These are phyloP conservation scores for Oncorhynchus gorbuscha DNA, from an alignment of 2,113 vertebrate species.

Conservation along the genomic window DNA sequence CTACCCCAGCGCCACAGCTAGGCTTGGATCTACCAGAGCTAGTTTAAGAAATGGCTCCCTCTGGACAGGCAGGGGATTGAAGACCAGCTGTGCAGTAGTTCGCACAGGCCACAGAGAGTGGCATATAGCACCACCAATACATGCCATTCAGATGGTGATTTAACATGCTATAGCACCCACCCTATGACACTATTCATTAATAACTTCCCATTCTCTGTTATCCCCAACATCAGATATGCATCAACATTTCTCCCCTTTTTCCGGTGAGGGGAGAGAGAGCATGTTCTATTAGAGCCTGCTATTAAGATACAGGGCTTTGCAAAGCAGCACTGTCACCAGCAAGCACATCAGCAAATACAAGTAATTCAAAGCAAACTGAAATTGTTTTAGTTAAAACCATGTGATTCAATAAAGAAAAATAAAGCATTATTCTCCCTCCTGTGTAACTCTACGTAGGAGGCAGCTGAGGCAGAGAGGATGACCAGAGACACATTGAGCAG, in stretches of 20 bases:
- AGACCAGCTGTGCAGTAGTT: constrained; percentile 19
- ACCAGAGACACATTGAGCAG: not conserved
- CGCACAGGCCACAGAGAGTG: not conserved
- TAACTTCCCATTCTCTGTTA: not conserved
- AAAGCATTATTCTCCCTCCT: not conserved
- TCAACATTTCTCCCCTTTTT: not conserved
- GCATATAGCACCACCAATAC: not conserved
- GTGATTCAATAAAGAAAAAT: not conserved
- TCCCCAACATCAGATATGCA: not conserved
- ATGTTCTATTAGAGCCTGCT: constrained; percentile 9
- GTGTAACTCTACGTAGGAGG: not conserved
- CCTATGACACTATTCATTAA: constrained; percentile 5
- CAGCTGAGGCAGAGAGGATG: not conserved
- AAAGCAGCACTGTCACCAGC: constrained; percentile 20
- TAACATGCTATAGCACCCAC: constrained; percentile 8
- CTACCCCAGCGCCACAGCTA: not conserved
- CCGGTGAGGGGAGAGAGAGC: not conserved
- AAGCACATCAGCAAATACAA: constrained; percentile 35
- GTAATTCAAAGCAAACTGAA: constrained; percentile 20
- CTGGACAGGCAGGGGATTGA: not conserved
- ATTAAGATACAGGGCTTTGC: constrained; percentile 31
- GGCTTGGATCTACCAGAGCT: constrained; percentile 21
- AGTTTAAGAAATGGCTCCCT: constrained; percentile 31
- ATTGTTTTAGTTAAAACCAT: not conserved
- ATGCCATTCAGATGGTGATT: constrained; percentile 6